Percentiles rank a stretch among this genome's conserved stretches.
phyloP scores from a whole-genome alignment of 1,140 invertebrate genomes.

The Meteorus sp. region DNA sequence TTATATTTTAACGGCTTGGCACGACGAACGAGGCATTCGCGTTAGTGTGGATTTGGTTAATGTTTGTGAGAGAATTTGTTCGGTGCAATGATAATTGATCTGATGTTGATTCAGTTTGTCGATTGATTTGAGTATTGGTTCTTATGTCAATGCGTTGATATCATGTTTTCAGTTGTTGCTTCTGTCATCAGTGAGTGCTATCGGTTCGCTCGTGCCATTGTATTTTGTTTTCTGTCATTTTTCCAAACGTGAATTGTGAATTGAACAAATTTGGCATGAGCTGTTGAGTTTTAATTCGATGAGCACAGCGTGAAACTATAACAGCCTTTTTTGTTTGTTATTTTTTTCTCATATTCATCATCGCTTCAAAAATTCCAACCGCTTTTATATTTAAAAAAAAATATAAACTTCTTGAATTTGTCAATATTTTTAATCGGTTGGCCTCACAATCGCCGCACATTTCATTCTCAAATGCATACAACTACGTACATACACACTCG shows the following conservation, averaged over 20 bases:
- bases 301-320: background rate
- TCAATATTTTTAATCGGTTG: conserved; percentile 24
- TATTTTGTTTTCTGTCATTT: too few species aligned
- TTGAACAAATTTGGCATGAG: conserved; percentile 2
- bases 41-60: background rate
- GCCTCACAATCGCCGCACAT: conserved; percentile 19
- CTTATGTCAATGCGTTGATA: too few species aligned
- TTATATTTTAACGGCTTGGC: background rate
- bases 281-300: conserved; percentile 3
- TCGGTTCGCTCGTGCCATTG: too few species aligned
- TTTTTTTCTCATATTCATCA: too few species aligned
- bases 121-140: too few species aligned
- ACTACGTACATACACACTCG: conserved; percentile 8
- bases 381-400: conserved; percentile 9
- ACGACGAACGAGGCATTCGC: background rate
- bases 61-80: too few species aligned
- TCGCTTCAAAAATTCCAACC: background rate
- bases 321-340: too few species aligned
- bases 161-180: too few species aligned
- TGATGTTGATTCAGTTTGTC: too few species aligned
- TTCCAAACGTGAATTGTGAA: background rate
- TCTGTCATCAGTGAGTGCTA: too few species aligned
- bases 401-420: background rate
- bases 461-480: background rate
- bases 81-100: too few species aligned